Percentiles rank a stretch among this genome's conserved stretches.
These are phyloP conservation scores for Desmodus rotundus DNA, from an alignment of 2,113 vertebrate species.

Conservation along the genomic window DNA sequence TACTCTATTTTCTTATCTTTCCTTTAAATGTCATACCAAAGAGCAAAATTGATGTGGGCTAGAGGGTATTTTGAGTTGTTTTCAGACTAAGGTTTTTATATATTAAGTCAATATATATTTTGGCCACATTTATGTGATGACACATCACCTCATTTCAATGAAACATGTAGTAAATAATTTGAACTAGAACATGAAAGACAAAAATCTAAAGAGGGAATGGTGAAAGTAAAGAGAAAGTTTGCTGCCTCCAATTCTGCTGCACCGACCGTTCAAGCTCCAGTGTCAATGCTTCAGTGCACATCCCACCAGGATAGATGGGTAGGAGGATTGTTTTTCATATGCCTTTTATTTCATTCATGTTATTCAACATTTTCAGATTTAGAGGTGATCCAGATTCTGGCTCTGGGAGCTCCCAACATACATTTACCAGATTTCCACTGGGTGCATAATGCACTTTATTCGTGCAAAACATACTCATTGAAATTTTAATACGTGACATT, in stretches of 20 bases:
- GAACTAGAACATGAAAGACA: not conserved
- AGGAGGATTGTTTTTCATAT: not conserved
- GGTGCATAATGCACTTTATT: not conserved
- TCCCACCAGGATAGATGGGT: not conserved
- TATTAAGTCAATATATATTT: slow-evolving; percentile 19
- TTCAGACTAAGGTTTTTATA: slow-evolving; percentile 19
- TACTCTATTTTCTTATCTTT: slow-evolving; percentile 64
- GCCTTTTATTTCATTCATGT: not conserved
- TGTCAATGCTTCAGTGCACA: not conserved
- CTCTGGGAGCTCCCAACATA: not conserved
- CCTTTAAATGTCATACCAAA: slow-evolving; percentile 58
- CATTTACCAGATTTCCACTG: not conserved
- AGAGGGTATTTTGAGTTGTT: slow-evolving; percentile 37
- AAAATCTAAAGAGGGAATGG: not conserved
- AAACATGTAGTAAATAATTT: not conserved
- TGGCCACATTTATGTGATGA: slow-evolving; percentile 23
- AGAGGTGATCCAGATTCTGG: not conserved
- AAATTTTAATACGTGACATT: not conserved
- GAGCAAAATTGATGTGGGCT: slow-evolving; percentile 6
- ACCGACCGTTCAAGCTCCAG: not conserved
- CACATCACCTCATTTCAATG: not conserved
- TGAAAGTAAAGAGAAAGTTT: not conserved
- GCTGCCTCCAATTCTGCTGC: not conserved
- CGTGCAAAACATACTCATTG: not conserved
- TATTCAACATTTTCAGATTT: not conserved